Evolutionary conservation across 1,140 invertebrate genomes (phyloP).

Genomic region (Pomacea maculata): DNA sequence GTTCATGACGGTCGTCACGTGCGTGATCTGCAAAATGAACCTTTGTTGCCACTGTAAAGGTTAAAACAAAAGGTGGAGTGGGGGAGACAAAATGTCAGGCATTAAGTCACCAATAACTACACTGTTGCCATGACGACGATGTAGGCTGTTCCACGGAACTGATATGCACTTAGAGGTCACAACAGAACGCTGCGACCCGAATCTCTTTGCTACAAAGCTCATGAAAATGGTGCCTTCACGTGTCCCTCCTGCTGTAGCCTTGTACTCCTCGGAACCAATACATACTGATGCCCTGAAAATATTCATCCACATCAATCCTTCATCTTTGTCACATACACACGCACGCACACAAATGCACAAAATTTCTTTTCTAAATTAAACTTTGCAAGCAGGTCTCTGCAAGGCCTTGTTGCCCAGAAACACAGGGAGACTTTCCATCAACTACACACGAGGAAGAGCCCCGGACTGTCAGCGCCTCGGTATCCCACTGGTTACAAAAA

Average conservation of each 20-base stretch:
- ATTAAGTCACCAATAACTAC: too few species aligned
- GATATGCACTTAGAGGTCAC: neutral
- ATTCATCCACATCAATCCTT: neutral
- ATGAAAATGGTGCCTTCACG: too few species aligned
- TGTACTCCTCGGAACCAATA: neutral
- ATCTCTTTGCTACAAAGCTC: neutral
- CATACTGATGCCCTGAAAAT: neutral
- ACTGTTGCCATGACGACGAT: too few species aligned
- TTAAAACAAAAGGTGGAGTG: too few species aligned
- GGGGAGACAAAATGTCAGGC: too few species aligned
- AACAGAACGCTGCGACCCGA: neutral
- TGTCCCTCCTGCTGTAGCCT: too few species aligned
- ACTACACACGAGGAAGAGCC: neutral
- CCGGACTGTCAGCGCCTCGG: neutral
- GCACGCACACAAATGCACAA: slow-evolving; percentile 22
- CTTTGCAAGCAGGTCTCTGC: neutral
- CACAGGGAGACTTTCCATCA: slow-evolving; percentile 9
- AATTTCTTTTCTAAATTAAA: too few species aligned
- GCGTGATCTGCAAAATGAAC: too few species aligned
- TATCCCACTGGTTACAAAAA: neutral
- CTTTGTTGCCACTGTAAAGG: too few species aligned
- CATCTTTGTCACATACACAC: neutral
- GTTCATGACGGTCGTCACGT: too few species aligned
- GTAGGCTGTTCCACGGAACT: neutral
- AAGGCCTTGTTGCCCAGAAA: neutral